Percentiles rank a stretch among this genome's conserved stretches.
Conservation (phyloP, 30 jellyfish, hydroid and myxozoan species). For the Cassiopea xamachana region DNA sequence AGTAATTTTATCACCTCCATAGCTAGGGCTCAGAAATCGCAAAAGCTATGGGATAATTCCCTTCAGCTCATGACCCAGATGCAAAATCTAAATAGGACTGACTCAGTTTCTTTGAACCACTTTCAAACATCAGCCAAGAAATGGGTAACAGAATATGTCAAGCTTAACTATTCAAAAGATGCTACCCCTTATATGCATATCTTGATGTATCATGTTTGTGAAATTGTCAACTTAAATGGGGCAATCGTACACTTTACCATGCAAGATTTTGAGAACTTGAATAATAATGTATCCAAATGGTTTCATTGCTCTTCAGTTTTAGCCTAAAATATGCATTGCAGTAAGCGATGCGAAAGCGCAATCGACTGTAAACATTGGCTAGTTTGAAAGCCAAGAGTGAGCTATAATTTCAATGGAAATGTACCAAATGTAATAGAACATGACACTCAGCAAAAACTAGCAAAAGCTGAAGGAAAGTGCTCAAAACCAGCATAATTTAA, state of each 20-base stretch:
- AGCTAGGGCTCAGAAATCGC: neutral
- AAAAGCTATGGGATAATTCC: neutral
- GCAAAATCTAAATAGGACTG: neutral
- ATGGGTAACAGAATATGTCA: neutral
- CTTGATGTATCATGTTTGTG: neutral
- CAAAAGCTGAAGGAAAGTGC: no score
- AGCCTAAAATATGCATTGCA: neutral
- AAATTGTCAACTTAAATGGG: neutral
- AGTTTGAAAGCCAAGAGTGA: neutral
- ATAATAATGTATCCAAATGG: slow-evolving; percentile 2
- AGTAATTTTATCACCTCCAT: neutral
- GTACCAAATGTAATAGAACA: neutral
- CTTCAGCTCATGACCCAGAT: neutral
- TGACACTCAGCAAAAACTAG: neutral
- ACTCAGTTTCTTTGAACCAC: neutral
- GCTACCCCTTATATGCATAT: slow-evolving; percentile 12
- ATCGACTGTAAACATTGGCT: neutral
- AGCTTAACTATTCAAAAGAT: neutral
- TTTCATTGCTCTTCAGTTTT: neutral
- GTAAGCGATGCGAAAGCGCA: neutral
- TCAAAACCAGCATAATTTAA: no score
- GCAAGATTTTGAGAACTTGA: slow-evolving; percentile 11
- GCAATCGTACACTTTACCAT: neutral
- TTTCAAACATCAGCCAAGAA: neutral
- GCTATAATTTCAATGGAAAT: neutral